Evolutionary conservation across 1,140 invertebrate species (phyloP).

Genomic region (Drosophila kanapiae): DNA sequence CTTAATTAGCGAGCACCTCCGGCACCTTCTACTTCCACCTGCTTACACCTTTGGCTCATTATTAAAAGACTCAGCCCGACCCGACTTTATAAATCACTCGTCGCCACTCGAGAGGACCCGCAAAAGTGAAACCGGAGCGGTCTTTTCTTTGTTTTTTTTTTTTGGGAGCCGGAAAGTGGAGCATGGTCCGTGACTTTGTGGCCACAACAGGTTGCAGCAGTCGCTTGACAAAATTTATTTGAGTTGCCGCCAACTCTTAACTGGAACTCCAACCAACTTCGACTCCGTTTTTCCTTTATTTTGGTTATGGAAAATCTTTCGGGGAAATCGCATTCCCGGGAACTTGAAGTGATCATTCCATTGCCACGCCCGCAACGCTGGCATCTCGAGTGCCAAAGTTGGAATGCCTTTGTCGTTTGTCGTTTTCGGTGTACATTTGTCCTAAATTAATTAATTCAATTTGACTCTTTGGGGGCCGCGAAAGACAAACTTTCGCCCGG

Average conservation of each 20-base stretch:
- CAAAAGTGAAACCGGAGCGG: conserved; percentile 9
- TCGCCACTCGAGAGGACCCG: conserved; percentile 12
- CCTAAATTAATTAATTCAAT: conserved; percentile 75
- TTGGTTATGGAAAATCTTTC: not conserved
- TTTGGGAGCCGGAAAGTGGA: not conserved
- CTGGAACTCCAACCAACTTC: not conserved
- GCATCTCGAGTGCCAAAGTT: not conserved
- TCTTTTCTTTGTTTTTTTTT: too few species aligned
- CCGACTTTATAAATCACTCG: conserved; percentile 44
- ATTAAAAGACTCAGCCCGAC: conserved; percentile 52
- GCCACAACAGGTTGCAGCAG: conserved; percentile 28
- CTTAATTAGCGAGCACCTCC: conserved; percentile 64
- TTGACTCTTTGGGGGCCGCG: conserved; percentile 46
- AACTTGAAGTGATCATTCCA: conserved; percentile 19
- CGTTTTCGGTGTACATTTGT: not conserved
- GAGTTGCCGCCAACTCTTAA: not conserved
- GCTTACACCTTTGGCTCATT: conserved; percentile 77
- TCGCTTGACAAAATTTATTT: not conserved
- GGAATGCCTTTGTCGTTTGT: not conserved
- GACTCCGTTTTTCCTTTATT: too few species aligned
- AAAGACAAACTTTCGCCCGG: conserved; percentile 59
- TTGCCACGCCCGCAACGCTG: too few species aligned
- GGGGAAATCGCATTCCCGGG: not conserved
- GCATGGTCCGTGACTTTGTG: conserved; percentile 9
- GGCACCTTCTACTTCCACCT: conserved; percentile 31